Evolutionary conservation across 2,797 vertebrate genomes (phyloP).

Genomic region (Ceyx erithaca): DNA sequence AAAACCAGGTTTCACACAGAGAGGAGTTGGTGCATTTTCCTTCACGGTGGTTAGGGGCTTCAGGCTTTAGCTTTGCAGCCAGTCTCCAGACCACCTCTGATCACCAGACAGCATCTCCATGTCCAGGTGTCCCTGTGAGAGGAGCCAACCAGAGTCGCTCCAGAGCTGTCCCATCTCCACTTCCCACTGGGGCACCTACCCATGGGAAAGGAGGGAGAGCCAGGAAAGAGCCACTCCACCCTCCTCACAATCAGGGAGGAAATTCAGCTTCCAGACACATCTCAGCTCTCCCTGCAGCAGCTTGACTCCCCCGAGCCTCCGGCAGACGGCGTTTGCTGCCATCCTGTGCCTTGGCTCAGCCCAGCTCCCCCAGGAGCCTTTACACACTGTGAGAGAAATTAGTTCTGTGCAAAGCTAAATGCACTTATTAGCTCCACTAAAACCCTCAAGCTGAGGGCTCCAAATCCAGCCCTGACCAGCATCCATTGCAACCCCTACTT

Average conservation of each 20-base stretch:
- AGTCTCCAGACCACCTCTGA: not conserved
- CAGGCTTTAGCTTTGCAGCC: not conserved
- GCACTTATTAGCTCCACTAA: not conserved
- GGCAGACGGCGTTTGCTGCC: not conserved
- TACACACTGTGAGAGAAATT: not conserved
- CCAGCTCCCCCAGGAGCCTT: not conserved
- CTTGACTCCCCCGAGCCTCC: not conserved
- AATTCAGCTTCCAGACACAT: not conserved
- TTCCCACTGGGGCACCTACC: not conserved
- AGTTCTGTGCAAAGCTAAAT: not conserved
- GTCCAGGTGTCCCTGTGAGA: rapidly evolving
- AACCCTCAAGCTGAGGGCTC: not conserved
- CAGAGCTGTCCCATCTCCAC: rapidly evolving
- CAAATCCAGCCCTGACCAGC: rapidly evolving
- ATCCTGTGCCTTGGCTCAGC: not conserved
- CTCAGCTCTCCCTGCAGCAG: not conserved
- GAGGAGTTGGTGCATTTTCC: not conserved
- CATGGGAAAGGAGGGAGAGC: not conserved
- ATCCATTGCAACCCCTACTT: rapidly evolving
- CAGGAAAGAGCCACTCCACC: not conserved
- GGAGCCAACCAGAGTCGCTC: not conserved
- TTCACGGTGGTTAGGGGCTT: rapidly evolving
- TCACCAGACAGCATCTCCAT: rapidly evolving
- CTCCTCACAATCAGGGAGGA: not conserved
- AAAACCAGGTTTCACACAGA: rapidly evolving